Conservation (phyloP, 2,888 invertebrate species). For the Zygothrica quintamaculata region DNA sequence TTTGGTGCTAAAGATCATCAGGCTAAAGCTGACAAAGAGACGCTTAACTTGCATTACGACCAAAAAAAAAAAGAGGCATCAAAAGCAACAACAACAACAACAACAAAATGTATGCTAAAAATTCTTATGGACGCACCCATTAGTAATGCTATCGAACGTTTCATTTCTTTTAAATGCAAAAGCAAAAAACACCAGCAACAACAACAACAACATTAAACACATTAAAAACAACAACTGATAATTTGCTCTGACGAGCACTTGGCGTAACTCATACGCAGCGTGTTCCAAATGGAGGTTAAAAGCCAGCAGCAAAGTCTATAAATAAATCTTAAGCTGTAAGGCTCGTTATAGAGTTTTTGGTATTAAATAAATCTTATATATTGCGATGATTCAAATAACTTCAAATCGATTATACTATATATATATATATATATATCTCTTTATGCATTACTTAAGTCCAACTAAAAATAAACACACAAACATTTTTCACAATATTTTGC, state of each 20-base stretch:
- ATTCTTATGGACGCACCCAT: conserved; percentile 43
- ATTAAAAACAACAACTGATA: conserved; percentile 20
- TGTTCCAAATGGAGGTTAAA: conserved; percentile 74
- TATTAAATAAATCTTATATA: no score
- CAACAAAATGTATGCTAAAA: conserved; percentile 27
- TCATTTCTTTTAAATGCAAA: conserved; percentile 19
- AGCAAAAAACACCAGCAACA: not conserved
- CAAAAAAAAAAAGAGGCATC: no score
- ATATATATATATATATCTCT: no score
- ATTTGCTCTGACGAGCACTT: conserved; percentile 49
- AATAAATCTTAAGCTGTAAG: conserved; percentile 68
- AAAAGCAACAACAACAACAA: conserved; percentile 34
- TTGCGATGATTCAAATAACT: no score
- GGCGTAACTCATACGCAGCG: conserved; percentile 72
- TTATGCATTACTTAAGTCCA: no score
- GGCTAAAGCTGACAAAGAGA: conserved; percentile 45
- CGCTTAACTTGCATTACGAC: no score
- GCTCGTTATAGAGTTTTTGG: conserved; percentile 20
- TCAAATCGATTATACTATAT: no score
- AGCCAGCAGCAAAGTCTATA: conserved; percentile 68
- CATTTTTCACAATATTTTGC: no score
- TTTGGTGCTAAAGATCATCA: conserved; percentile 37
- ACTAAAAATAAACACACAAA: no score
- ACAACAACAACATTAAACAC: not conserved
- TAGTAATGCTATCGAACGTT: conserved; percentile 24